Conservation (phyloP, 2,797 vertebrate genomes). For the Ciconia nigra region DNA sequence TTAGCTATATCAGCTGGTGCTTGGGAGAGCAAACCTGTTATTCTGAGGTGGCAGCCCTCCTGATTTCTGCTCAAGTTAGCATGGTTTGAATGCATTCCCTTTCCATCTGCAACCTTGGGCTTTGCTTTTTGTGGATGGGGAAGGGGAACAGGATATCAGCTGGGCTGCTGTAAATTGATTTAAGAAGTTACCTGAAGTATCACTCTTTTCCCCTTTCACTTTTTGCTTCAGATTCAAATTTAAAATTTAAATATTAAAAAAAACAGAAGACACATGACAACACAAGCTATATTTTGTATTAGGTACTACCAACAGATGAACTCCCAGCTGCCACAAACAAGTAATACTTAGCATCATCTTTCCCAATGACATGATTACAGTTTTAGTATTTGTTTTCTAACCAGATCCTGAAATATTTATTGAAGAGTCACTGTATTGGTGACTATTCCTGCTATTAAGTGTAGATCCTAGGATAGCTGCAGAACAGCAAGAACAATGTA, state of each 20-base stretch:
- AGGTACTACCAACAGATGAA: neutral
- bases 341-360: neutral
- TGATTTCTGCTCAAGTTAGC: neutral
- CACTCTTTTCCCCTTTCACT: neutral
- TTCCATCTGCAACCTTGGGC: neutral
- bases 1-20: neutral
- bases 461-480: neutral
- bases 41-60: neutral
- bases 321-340: neutral
- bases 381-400: neutral
- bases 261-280: neutral
- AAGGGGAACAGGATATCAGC: neutral
- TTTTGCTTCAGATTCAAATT: neutral
- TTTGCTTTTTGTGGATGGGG: neutral
- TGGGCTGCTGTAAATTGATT: neutral
- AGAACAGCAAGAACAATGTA: neutral
- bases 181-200: neutral
- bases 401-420: neutral
- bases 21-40: neutral
- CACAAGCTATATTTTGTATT: neutral
- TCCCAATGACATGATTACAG: neutral
- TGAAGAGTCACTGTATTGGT: neutral
- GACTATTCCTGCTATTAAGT: neutral
- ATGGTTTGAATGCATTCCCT: neutral
- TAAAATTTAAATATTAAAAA: neutral